A percentile compares a stretch with the other conserved stretches of the same genome.
phyloP scores from a whole-genome alignment of 2,113 vertebrate genomes.

The Cavia aperea region DNA sequence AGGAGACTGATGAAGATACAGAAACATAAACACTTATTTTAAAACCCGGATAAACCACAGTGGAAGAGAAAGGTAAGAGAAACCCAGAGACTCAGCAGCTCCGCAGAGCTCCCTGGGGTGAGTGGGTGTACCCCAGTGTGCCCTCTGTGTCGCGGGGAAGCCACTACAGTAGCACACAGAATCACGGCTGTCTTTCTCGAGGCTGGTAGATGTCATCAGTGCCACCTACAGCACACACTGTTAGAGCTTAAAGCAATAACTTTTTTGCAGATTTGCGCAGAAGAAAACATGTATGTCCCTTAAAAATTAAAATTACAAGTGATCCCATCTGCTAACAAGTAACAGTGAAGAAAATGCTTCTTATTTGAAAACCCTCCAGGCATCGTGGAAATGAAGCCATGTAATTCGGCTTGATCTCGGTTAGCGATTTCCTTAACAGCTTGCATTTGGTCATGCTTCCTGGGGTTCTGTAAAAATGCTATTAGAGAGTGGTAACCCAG shows the following conservation, averaged over 20 bases:
- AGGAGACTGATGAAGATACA: not conserved
- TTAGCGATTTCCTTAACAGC: not conserved
- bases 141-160: not conserved
- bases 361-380: slow-evolving; percentile 37
- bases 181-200: not conserved
- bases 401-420: not conserved
- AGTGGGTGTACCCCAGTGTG: not conserved
- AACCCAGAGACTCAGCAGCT: not conserved
- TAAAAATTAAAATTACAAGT: slow-evolving; percentile 38
- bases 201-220: slow-evolving; percentile 17
- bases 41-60: slow-evolving; percentile 1
- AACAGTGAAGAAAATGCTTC: not conserved
- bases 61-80: not conserved
- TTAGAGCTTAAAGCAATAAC: not conserved
- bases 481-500: not conserved
- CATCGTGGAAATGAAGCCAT: slow-evolving; percentile 13
- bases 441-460: not conserved
- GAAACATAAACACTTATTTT: not conserved
- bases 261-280: slow-evolving; percentile 7
- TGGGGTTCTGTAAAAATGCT: not conserved
- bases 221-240: not conserved
- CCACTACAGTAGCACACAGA: not conserved
- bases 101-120: not conserved
- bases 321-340: slow-evolving; percentile 8
- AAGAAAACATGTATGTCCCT: not conserved